phyloP scores from a whole-genome alignment of 2,888 invertebrate genomes.

The Cylindroiulus punctatus region DNA sequence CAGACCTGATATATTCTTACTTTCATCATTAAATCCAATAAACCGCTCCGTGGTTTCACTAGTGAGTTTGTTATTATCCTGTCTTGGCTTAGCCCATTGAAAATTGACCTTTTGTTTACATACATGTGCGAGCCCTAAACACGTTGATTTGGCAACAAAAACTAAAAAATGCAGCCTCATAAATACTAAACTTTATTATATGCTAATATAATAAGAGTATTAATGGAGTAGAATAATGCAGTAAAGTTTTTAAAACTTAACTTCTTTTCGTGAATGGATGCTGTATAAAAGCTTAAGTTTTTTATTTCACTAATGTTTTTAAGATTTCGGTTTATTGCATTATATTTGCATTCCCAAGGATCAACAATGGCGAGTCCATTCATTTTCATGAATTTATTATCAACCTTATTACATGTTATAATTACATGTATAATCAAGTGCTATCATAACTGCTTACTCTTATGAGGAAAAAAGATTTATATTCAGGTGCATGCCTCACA shows the following conservation, averaged over 20 bases:
- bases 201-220: too few species aligned
- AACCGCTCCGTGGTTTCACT: neutral
- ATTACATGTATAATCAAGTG: conserved; percentile 32
- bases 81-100: neutral
- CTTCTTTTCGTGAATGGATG: too few species aligned
- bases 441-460: neutral
- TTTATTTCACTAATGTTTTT: neutral
- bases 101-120: neutral
- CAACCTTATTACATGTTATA: conserved; percentile 8
- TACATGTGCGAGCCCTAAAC: neutral
- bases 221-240: too few species aligned
- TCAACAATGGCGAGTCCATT: neutral
- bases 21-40: neutral
- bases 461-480: neutral
- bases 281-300: too few species aligned
- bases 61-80: neutral
- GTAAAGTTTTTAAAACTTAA: too few species aligned
- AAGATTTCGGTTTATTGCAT: neutral
- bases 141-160: neutral
- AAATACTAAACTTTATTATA: too few species aligned
- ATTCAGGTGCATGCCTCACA: neutral
- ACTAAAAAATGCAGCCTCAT: too few species aligned
- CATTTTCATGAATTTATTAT: conserved; percentile 7
- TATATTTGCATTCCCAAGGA: neutral
- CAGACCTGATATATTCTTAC: neutral